Base-by-base conservation (phyloP, 2,113 vertebrate genomes). In the Sylvia atricapilla region DNA sequence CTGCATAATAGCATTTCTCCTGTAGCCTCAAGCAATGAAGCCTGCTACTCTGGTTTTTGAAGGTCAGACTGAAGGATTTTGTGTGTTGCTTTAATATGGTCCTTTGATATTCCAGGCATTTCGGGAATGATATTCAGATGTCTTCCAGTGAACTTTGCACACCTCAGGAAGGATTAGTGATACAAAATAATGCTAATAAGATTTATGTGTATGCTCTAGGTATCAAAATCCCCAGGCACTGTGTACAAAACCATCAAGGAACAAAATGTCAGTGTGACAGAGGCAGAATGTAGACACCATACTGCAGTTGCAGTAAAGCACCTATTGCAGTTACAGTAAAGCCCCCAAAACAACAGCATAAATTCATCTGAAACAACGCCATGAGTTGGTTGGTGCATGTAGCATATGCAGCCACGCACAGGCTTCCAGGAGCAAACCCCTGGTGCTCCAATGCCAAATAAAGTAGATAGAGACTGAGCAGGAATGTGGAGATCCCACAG, bases 31-130 rank as follows among this genome's bases (percentile, higher is more conserved):
- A 82, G 95, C 59, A 74, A 41, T 33, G 37, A 85, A 96, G 73
- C 76, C n/a, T 87, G 83, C 25, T 80, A 37, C 44, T 80, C 90
- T 37, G 25, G 83, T 95, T 94, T 90, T 84, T 74, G 64, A 67
- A 94, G 64, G 74, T 66, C 77, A 87, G 7, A 67, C 28, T 46
- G 46, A 94, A 90, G 11, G 39, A 79, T 88, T 94, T 80, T 87
- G 7, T 59, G 8, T 27, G 35, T 76, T 82, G 35, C 28, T 50
- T 93, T 90, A 80, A 64, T 23, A 87, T 25, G 16, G 12, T 25
- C 13, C 35, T 84, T 89, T 43, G 44, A 89, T 46, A 94, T 44
- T 39, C 47, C 47, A 91, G 60, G 59, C 15, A 96, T 89, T 55
- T 59, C 64, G 15, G 23, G 88, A 94, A 93, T 84, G 80, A 58